Base-by-base conservation (phyloP, 2,113 vertebrate genomes). In the Corythornis vintsioides region DNA sequence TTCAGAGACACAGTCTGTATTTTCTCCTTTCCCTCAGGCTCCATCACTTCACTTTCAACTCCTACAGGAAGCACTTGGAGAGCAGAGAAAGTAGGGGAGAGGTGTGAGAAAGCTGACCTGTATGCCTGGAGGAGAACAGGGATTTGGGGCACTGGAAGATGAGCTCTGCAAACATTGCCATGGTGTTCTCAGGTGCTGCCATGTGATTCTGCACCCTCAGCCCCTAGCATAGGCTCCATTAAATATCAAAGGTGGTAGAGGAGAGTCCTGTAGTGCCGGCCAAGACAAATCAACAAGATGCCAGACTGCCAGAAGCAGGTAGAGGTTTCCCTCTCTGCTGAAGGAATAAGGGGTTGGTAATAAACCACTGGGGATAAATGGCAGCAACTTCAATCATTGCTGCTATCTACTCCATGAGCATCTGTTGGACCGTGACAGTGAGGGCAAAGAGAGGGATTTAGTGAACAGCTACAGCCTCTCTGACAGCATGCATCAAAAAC, bases 1-100 rank as follows among this genome's bases (percentile, higher is more conserved):
- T 77, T 86, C 61, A 82, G 79, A 89, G 43, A 57, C 53, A 57
- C 69, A 78, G 72, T 67, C 47, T 94, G 42, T 57, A 43, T 91
- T 92, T 88, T 90, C 29, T 38, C 35, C 43, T 57, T 84, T 84
- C 45, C 53, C 26, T 79, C 35, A 17, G 86, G 69, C 70, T 93
- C 76, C 5, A 3, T 90, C 80, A 84, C 73, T 78, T 95, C 77
- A 56, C 61, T 92, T 75, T 78, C 35, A 3, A 91, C 81, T 94
- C 92, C 73, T 73, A 75, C 86, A 88, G 79, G 77, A 43, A 72
- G 29, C 1, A 4, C 45, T 78, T 83, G 19, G 65, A 88, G 65
- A 90, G 92, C 24, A 92, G 88, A 92, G 66, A 33, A 86, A 82
- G 61, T 71, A 83, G 66, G 55, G 66, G 90, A 86, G 90, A 94